Evolutionary conservation across 2,888 invertebrate species (phyloP).

Genomic region (Anagyrus pseudococci): DNA sequence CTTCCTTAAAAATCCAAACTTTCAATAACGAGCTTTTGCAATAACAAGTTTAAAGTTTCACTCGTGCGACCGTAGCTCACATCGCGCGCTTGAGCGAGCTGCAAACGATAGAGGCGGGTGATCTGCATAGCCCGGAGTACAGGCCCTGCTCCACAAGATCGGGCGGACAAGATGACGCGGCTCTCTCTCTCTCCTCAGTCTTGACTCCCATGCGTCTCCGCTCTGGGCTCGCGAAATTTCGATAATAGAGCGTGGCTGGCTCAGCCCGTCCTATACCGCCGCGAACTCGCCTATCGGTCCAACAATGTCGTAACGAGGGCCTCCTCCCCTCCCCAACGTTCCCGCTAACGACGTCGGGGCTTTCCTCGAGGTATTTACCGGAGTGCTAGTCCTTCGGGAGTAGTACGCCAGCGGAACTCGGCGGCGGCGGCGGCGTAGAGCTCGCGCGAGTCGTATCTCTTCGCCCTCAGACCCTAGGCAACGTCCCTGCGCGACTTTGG

Average conservation of each 20-base stretch:
- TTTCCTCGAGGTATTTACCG: constrained; percentile 45
- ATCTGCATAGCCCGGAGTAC: too few relatives aligned
- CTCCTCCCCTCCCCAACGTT: too few relatives aligned
- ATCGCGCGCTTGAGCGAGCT: too few relatives aligned
- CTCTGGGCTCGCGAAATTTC: constrained; percentile 24
- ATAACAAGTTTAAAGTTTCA: too few relatives aligned
- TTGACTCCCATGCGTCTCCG: too few relatives aligned
- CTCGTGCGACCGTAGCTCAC: too few relatives aligned
- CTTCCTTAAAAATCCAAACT: too few relatives aligned
- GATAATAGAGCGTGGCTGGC: constrained; percentile 25
- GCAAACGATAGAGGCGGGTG: too few relatives aligned
- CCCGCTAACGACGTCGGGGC: constrained; percentile 43
- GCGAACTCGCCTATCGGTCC: constrained; percentile 6
- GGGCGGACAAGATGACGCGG: too few relatives aligned
- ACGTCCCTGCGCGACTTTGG: neutral
- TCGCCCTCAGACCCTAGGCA: neutral
- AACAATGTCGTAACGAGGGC: constrained; percentile 38
- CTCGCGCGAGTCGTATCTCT: neutral
- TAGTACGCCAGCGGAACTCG: neutral
- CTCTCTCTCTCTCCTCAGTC: too few relatives aligned
- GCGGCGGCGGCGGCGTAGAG: constrained; percentile 1
- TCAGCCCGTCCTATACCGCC: neutral
- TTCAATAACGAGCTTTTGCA: too few relatives aligned
- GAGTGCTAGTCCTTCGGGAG: constrained; percentile 23
- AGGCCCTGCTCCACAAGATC: too few relatives aligned